Evolutionary conservation across 2,797 vertebrate genomes (phyloP), one percentile per base, ranked within the genome.

Genomic region (Hoplostethus atlanticus): DNA sequence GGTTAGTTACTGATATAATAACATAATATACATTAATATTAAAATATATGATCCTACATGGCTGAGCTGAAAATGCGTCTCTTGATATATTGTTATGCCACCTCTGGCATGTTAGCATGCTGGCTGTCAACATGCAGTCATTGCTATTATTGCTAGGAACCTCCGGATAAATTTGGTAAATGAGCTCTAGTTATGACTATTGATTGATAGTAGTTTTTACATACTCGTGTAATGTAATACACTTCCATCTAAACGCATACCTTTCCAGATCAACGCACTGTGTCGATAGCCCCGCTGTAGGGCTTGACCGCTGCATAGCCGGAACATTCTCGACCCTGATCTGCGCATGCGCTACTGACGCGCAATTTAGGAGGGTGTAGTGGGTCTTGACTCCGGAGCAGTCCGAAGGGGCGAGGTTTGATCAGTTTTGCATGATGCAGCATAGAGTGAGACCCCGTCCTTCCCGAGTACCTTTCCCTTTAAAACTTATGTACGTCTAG

Each of bases 241-340:
- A 6, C 6, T 3, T 3, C 0, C 13, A 0, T 11, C 10, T 54
- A 6, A 30, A 54, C 6, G 42, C 21, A 46, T 89, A 92, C 91
- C 91, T 91, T 81, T 79, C 1, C n/a, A 54, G 28, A 47, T 51
- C 66, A 83, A 42, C 12, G 2, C 6, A 25, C n/a, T 21, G 0
- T 17, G 53, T 60, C n/a, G 71, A 2, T 25, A 31, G 1, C 80
- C 25, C 17, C 62, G 7, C 1, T 2, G 36, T 0, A 76, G 0
- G 1, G 0, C 0, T n/a, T 11, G 60, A 4, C 8, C 17, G 0
- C 28, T 1, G 0, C 0, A 1, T 1, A 1, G 52, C 79, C 31
- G n/a, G 1, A 38, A 87, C 89, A 92, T 92, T 80, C 1, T 55
- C 12, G 25, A 8, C 2, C 3, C 8, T 16, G 67, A 0, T 34